Evolutionary conservation across 2,113 vertebrate genomes (phyloP), one percentile per base, ranked within the genome.

Genomic region (Rhagologus leucostigma): DNA sequence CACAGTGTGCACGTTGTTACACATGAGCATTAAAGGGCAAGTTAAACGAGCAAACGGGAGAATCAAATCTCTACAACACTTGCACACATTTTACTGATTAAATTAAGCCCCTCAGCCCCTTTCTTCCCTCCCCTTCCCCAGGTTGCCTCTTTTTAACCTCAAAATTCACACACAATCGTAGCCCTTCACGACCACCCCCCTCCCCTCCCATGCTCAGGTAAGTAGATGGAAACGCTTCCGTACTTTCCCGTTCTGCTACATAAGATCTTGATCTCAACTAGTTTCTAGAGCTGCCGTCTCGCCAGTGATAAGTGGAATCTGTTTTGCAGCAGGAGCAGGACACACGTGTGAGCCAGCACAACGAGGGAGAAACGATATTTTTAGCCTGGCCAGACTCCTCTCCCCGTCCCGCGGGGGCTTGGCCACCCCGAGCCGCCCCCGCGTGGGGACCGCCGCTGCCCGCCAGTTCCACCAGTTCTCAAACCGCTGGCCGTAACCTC

Each of bases 81-180:
- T 92, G 91, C 81, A 65, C 53, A 65, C 19, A 18, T 21, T 88
- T 59, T 77, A 50, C 82, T 68, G 63, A 83, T 78, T 67, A 55
- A 78, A 84, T 35, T 32, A 35, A 87, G 71, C 37, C 29, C 1
- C 22, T 41, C 59, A 9, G 23, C 12, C 3, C 16, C 26, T 82
- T 62, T 69, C 10, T 32, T 57, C 33, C 42, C 22, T 76, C 41
- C 30, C 9, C n/a, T 62, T 75, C 22, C 27, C 32, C 64, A 33
- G 27, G 26, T 67, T 83, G 27, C 16, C 29, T 44, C 35, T 64
- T 75, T 70, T 57, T 71, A 85, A 85, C 65, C n/a, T 49, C 71
- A 63, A 87, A 86, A 75, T 73, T 41, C 73, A 33, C 44, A 50
- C 3, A 30, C 33, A 57, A 71, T 20, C 9, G 10, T 3, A 19